Conservation (phyloP, 2,888 invertebrate species). For the Oscheius myriophilus region DNA sequence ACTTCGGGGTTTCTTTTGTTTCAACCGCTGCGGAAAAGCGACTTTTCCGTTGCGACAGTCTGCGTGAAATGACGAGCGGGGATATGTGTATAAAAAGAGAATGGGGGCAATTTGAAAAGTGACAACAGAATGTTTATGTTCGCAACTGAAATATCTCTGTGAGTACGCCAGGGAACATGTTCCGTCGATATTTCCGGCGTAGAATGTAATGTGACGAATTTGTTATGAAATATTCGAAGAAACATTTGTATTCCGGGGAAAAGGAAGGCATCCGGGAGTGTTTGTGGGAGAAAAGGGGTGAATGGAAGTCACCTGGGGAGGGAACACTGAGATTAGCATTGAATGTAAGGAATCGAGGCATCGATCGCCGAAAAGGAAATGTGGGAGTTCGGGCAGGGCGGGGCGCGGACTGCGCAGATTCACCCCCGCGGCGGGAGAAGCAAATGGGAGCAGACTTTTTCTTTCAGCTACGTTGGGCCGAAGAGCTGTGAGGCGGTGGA, state of each 20-base stretch:
- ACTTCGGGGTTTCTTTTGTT: too few relatives aligned
- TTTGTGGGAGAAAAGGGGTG: neutral
- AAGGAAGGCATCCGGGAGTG: conserved; percentile 22
- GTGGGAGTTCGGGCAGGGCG: conserved; percentile 3
- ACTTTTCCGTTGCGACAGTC: too few relatives aligned
- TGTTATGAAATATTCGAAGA: neutral
- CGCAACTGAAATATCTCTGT: too few relatives aligned
- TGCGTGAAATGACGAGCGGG: too few relatives aligned
- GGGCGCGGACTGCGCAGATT: neutral
- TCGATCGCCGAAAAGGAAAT: conserved; percentile 2
- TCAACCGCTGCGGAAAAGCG: too few relatives aligned
- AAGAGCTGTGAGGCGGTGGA: conserved; percentile 39
- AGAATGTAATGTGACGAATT: neutral
- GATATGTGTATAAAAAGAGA: too few relatives aligned
- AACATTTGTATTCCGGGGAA: neutral
- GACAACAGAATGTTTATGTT: too few relatives aligned
- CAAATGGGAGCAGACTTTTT: neutral
- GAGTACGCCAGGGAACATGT: too few relatives aligned
- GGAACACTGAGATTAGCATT: neutral
- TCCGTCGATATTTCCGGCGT: too few relatives aligned
- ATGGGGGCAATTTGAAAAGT: too few relatives aligned
- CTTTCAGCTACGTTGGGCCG: conserved; percentile 60
- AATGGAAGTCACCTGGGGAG: neutral
- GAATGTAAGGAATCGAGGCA: too few relatives aligned
- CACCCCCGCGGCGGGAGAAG: neutral